phyloP scores from a whole-genome alignment of 2,113 vertebrate genomes.

The human region DNA sequence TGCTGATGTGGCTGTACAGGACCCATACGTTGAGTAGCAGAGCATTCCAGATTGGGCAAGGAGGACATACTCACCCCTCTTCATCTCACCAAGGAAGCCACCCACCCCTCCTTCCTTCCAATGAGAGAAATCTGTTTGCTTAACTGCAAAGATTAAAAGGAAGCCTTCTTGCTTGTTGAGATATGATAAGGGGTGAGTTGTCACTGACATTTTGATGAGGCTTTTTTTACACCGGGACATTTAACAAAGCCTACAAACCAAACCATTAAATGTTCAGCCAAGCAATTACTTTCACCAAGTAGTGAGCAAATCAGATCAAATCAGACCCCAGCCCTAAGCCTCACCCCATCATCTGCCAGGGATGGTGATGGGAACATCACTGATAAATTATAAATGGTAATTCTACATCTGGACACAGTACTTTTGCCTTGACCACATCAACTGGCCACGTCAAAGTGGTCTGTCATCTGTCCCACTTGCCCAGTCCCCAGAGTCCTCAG shows the following conservation, averaged over 20 bases:
- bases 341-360: constrained; percentile 22
- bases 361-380: not conserved
- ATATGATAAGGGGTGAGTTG: constrained; percentile 47
- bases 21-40: not conserved
- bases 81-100: not conserved
- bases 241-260: constrained; percentile 51
- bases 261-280: constrained; percentile 53
- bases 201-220: constrained; percentile 56
- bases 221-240: constrained; percentile 28
- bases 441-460: not conserved
- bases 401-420: not conserved
- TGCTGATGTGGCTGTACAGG: not conserved
- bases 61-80: not conserved
- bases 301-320: constrained; percentile 51
- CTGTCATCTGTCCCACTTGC: not conserved
- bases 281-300: constrained; percentile 59
- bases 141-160: not conserved
- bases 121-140: not conserved
- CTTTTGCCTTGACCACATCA: not conserved
- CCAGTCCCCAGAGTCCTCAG: not conserved
- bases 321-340: not conserved
- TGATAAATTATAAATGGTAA: constrained; percentile 7
- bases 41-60: not conserved
- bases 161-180: not conserved
- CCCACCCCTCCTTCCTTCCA: not conserved